A percentile compares a stretch with the other conserved stretches of the same genome.
These are phyloP conservation scores for Syndactyla subalaris DNA, from an alignment of 2,797 vertebrate species.

Conservation along the genomic window DNA sequence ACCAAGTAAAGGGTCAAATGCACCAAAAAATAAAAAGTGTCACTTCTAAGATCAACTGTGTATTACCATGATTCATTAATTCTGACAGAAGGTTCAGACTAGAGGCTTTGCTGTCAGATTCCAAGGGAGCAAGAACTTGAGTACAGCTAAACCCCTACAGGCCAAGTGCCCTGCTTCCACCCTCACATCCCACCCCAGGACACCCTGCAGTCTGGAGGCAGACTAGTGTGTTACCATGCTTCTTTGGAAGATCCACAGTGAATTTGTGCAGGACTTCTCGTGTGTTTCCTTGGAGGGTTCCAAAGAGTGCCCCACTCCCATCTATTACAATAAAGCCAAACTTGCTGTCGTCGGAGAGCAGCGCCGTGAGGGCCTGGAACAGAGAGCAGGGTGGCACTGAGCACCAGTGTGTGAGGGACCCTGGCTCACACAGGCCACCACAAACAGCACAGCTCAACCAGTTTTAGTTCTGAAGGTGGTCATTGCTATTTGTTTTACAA, in stretches of 20 bases:
- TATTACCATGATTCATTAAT: not conserved
- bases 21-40: not conserved
- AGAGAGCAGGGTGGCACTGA: not conserved
- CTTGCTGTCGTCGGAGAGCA: constrained; percentile 98
- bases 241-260: constrained; percentile 99
- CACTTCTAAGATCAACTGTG: not conserved
- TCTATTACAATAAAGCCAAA: constrained; percentile 99
- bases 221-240: constrained; percentile 85
- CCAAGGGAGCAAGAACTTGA: not conserved
- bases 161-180: not conserved
- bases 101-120: constrained; percentile 40
- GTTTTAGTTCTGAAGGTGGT: not conserved
- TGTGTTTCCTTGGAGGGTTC: constrained; percentile 98
- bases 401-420: not conserved
- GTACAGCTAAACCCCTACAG: not conserved
- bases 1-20: not conserved
- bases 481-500: not conserved
- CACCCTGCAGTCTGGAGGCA: not conserved
- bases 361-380: constrained; percentile 92
- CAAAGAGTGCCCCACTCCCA: constrained; percentile 96
- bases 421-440: not conserved
- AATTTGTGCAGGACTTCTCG: constrained; percentile 99
- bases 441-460: not conserved
- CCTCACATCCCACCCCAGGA: not conserved
- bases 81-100: constrained; percentile 21